phyloP scores from a whole-genome alignment of 2,113 vertebrate species.

The Eolophus roseicapilla region DNA sequence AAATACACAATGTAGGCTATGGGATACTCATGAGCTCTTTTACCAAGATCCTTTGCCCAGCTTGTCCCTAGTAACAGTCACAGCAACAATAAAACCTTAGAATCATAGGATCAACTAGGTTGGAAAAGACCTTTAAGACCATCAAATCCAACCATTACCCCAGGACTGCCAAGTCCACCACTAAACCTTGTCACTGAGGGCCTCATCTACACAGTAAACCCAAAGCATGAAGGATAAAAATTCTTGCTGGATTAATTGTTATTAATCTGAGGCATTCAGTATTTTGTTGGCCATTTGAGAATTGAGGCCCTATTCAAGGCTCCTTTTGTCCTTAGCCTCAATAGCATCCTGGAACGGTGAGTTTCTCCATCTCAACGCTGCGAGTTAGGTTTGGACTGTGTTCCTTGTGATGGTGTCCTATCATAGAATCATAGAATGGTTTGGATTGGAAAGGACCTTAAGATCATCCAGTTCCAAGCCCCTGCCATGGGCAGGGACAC shows the following conservation, averaged over 20 bases:
- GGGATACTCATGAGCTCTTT: background rate
- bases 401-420: background rate
- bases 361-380: background rate
- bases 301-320: background rate
- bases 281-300: background rate
- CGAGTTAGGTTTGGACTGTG: background rate
- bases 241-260: background rate
- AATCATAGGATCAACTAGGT: background rate
- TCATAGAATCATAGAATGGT: background rate
- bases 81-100: background rate
- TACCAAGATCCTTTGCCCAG: background rate
- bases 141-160: background rate
- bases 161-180: background rate
- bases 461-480: background rate
- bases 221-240: background rate
- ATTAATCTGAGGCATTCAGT: background rate
- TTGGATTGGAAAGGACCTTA: background rate
- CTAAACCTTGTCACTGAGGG: background rate
- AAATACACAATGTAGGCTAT: background rate
- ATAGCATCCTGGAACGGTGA: background rate
- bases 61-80: background rate
- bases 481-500: background rate
- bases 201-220: background rate
- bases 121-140: background rate
- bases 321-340: background rate